phyloP scores from a whole-genome alignment of 2,888 invertebrate species.

The Gortyna flavago region DNA sequence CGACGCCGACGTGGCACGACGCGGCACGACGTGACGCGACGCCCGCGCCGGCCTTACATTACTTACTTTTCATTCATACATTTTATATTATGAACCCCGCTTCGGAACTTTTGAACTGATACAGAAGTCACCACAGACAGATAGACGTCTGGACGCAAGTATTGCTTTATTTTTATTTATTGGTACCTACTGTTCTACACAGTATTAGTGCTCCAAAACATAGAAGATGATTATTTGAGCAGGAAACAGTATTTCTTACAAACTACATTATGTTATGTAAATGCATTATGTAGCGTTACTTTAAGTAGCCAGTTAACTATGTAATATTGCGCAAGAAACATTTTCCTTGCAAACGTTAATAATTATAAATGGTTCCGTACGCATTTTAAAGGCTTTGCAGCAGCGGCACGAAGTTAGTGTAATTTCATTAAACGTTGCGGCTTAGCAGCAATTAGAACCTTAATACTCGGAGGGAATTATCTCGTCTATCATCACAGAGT shows the following conservation, averaged over 20 bases:
- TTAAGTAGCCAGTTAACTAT: constrained; percentile 44
- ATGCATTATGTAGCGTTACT: constrained; percentile 55
- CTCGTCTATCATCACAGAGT: constrained; percentile 57
- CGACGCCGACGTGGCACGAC: constrained; percentile 37
- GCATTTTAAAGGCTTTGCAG: constrained; percentile 48
- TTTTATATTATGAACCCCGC: constrained; percentile 34
- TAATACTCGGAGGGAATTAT: constrained; percentile 47
- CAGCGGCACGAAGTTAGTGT: constrained; percentile 42
- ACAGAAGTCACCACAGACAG: constrained; percentile 36
- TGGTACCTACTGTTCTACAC: too few species aligned
- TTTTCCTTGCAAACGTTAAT: constrained; percentile 55
- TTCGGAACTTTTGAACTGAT: constrained; percentile 41
- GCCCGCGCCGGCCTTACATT: constrained; percentile 66
- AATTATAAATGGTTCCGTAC: constrained; percentile 55
- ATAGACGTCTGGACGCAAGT: constrained; percentile 19
- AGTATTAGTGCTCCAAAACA: background rate
- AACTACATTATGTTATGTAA: constrained; percentile 45
- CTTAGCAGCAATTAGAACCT: constrained; percentile 59
- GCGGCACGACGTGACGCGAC: constrained; percentile 45
- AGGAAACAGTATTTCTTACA: constrained; percentile 17
- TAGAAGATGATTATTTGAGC: constrained; percentile 1
- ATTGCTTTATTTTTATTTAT: background rate
- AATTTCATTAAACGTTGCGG: constrained; percentile 57
- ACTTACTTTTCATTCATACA: constrained; percentile 65
- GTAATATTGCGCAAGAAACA: constrained; percentile 52